phyloP scores from a whole-genome alignment of 2,888 invertebrate species.

The Dorcus parallelipipedus region DNA sequence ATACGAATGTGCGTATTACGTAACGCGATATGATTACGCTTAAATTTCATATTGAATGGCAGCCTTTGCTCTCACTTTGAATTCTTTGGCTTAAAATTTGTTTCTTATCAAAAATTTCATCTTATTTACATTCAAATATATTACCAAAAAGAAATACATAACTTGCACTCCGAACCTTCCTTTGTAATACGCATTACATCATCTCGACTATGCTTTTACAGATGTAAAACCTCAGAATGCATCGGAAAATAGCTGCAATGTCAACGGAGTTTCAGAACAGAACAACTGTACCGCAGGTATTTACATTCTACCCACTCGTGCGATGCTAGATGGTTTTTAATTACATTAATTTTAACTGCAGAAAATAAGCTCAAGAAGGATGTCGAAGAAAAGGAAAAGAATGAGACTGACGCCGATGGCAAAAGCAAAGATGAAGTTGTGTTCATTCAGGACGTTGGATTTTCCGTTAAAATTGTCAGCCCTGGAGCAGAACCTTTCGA shows the following conservation, averaged over 20 bases:
- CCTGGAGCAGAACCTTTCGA: conserved; percentile 91
- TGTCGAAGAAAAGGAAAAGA: conserved; percentile 44
- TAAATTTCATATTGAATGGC: neutral
- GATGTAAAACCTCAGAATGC: too few relatives aligned
- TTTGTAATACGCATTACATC: too few relatives aligned
- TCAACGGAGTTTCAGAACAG: too few relatives aligned
- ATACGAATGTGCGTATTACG: neutral
- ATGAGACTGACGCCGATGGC: conserved; percentile 47
- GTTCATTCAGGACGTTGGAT: conserved; percentile 86
- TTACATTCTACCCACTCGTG: too few relatives aligned
- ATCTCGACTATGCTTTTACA: too few relatives aligned
- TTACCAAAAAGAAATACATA: too few relatives aligned
- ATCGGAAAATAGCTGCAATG: too few relatives aligned
- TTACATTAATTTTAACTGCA: neutral
- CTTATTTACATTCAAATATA: too few relatives aligned
- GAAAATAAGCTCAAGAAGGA: conserved; percentile 25
- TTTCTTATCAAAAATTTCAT: neutral
- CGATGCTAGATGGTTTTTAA: too few relatives aligned
- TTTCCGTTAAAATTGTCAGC: conserved; percentile 90
- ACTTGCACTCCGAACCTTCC: too few relatives aligned
- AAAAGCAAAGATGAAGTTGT: conserved; percentile 76
- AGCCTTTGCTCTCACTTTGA: neutral
- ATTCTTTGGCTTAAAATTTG: neutral
- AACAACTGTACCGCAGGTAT: too few relatives aligned
- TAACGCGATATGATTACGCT: neutral